phyloP scores from a whole-genome alignment of 2,888 invertebrate species.

The Mesodorylaimus sp. region DNA sequence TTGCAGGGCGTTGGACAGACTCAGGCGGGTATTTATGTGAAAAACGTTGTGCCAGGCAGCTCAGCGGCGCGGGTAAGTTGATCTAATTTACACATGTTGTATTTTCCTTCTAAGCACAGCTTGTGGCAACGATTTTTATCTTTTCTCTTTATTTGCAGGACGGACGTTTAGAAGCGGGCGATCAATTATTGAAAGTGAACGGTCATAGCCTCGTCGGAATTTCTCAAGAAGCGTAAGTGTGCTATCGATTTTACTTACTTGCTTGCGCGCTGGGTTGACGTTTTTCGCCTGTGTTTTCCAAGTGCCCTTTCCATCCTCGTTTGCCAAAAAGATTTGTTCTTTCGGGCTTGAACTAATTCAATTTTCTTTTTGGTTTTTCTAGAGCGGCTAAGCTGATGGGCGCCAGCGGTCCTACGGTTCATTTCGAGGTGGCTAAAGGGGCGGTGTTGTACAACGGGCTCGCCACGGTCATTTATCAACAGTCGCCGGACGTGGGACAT shows the following conservation, averaged over 20 bases:
- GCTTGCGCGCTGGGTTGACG: neutral
- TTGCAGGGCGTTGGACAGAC: slow-evolving; percentile 19
- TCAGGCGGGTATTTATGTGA: slow-evolving; percentile 88
- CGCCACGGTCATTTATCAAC: slow-evolving; percentile 59
- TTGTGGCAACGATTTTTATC: too few relatives aligned
- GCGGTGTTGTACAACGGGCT: slow-evolving; percentile 91
- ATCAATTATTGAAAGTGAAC: slow-evolving; percentile 87
- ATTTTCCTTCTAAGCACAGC: too few relatives aligned
- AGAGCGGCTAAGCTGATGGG: slow-evolving; percentile 90
- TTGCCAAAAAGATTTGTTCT: neutral
- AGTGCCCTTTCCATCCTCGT: neutral
- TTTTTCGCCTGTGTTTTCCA: too few relatives aligned
- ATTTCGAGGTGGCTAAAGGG: slow-evolving; percentile 86
- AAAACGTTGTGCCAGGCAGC: slow-evolving; percentile 73
- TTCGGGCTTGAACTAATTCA: neutral
- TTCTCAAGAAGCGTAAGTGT: slow-evolving; percentile 46
- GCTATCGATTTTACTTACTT: neutral
- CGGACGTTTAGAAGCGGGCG: slow-evolving; percentile 82
- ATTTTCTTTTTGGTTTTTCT: slow-evolving; percentile 13
- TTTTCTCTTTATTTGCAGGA: slow-evolving; percentile 42
- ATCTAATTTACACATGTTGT: neutral
- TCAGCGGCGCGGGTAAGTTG: slow-evolving; percentile 36
- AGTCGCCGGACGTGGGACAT: neutral
- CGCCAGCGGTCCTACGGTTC: slow-evolving; percentile 75
- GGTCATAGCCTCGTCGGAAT: slow-evolving; percentile 74